phyloP scores from a whole-genome alignment of 2,797 vertebrate species.

The Tachyglossus aculeatus region DNA sequence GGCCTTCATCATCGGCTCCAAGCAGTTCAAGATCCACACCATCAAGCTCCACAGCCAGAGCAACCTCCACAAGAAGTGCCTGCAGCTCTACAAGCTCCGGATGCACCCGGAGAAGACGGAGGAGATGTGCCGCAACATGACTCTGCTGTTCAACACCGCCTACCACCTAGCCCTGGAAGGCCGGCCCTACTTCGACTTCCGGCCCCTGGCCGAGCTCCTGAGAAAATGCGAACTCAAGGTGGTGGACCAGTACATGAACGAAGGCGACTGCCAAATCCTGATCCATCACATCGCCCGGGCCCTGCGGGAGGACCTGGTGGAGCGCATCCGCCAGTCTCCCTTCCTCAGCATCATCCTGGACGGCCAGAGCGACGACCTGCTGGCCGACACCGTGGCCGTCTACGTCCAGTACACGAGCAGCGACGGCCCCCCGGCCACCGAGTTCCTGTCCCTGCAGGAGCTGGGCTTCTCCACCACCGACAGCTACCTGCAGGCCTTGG shows the following conservation, averaged over 20 bases:
- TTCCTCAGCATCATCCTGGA: conserved; percentile 94
- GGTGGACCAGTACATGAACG: conserved; percentile 97
- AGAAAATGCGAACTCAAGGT: conserved; percentile 95
- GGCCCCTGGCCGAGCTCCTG: conserved; percentile 90
- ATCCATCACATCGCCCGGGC: conserved; percentile 91
- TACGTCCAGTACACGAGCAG: conserved; percentile 91
- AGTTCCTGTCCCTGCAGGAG: conserved; percentile 94
- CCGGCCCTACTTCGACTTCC: conserved; percentile 90
- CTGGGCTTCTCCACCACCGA: conserved; percentile 85
- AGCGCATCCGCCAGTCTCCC: conserved; percentile 91
- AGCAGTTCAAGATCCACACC: conserved; percentile 98
- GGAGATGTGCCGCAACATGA: conserved; percentile 97
- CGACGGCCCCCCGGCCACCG: conserved; percentile 87
- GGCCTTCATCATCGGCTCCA: conserved; percentile 95
- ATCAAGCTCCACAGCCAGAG: conserved; percentile 98
- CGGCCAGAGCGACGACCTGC: conserved; percentile 87
- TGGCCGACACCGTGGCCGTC: conserved; percentile 90
- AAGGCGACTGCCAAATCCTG: conserved; percentile 93
- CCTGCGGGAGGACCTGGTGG: conserved; percentile 90
- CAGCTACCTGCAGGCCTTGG: conserved; percentile 90
- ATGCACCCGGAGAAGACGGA: conserved; percentile 98
- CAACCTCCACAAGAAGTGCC: conserved; percentile 98
- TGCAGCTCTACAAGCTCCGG: conserved; percentile 96
- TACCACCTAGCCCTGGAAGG: conserved; percentile 94
- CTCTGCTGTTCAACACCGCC: conserved; percentile 90